These are phyloP conservation scores for Zaprionus bogoriensis DNA, from an alignment of 2,888 invertebrate genomes.

Conservation along the genomic window DNA sequence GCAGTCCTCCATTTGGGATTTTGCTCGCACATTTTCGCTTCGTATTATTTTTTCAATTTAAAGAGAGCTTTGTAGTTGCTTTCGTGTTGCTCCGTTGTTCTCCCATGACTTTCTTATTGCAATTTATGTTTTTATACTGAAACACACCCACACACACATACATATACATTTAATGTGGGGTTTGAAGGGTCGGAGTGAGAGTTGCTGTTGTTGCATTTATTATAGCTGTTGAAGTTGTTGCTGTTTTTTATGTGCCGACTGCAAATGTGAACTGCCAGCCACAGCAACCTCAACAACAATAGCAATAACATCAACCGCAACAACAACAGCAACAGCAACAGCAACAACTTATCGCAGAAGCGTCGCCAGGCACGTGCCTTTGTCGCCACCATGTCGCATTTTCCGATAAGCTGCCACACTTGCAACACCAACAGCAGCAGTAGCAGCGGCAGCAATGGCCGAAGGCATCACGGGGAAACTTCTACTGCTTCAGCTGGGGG, in stretches of 20 bases:
- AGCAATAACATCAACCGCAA: background rate
- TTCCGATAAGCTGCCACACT: background rate
- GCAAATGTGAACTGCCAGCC: constrained; percentile 1
- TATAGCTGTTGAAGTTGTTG: background rate
- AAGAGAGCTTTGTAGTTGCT: background rate
- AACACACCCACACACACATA: background rate
- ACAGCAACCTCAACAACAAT: no score
- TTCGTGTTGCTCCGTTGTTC: constrained; percentile 16
- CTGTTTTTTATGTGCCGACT: background rate
- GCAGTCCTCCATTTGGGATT: constrained; percentile 14
- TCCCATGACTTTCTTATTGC: constrained; percentile 33
- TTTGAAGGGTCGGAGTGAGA: background rate
- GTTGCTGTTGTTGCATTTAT: background rate
- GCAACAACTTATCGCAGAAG: constrained; percentile 10
- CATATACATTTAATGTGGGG: background rate
- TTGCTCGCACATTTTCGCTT: constrained; percentile 3
- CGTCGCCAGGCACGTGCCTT: constrained; percentile 42
- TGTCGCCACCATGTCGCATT: constrained; percentile 43
- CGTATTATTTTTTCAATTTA: constrained; percentile 24
- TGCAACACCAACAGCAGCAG: background rate
- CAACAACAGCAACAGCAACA: background rate
- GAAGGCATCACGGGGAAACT: background rate
- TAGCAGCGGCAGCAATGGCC: no score
- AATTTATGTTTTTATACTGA: constrained; percentile 9
- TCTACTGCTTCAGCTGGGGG: background rate